These are phyloP conservation scores for Muscidifurax raptorellus DNA, from an alignment of 1,140 invertebrate species.

Conservation along the genomic window DNA sequence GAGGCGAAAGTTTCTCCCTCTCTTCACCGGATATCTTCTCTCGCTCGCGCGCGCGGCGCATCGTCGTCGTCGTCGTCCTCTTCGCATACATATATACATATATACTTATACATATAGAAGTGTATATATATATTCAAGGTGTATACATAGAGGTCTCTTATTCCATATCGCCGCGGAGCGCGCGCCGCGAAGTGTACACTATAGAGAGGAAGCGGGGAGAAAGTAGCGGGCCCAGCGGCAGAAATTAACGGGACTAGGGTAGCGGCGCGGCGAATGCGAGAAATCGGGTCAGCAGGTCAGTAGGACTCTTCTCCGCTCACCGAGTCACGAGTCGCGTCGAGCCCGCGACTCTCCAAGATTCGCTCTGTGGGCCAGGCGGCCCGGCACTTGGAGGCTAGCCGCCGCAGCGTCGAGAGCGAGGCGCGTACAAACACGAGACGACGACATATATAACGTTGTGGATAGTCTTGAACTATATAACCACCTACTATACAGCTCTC, in stretches of 20 bases:
- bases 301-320: constrained; percentile 45
- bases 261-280: constrained; percentile 15
- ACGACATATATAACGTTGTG: too few relatives aligned
- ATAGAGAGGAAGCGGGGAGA: constrained; percentile 22
- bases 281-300: constrained; percentile 46
- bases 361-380: neutral
- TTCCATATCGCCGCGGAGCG: too few relatives aligned
- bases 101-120: neutral
- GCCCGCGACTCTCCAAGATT: constrained; percentile 30
- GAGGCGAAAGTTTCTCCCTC: constrained; percentile 9
- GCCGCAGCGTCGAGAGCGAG: constrained; percentile 45
- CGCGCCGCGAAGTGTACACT: neutral
- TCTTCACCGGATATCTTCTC: constrained; percentile 30
- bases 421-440: too few relatives aligned
- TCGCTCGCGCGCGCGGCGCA: neutral
- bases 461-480: constrained; percentile 20
- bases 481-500: constrained; percentile 21
- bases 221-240: constrained; percentile 36
- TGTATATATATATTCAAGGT: too few relatives aligned
- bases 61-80: neutral
- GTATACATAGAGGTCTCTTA: too few relatives aligned
- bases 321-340: too few relatives aligned
- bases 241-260: constrained; percentile 46
- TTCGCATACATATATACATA: neutral
- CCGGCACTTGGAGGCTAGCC: constrained; percentile 40